Evolutionary conservation across 2,113 vertebrate genomes (phyloP).

Genomic region (Aramus guarauna): DNA sequence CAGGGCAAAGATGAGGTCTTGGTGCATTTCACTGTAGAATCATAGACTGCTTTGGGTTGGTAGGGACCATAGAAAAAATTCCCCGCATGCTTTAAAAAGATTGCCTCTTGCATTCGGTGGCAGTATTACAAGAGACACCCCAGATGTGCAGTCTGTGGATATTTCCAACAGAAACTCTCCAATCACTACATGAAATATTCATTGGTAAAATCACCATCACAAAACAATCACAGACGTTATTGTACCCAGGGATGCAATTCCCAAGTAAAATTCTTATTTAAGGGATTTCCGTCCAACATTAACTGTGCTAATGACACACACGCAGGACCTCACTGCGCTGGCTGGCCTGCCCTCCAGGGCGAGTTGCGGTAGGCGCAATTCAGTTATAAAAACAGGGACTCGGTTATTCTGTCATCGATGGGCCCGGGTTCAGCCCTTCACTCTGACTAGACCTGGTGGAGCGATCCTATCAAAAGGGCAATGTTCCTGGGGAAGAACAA

Average conservation of each 20-base stretch:
- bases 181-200: background rate
- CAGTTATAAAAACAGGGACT: background rate
- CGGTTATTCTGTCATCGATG: background rate
- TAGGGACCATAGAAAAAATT: too few relatives aligned
- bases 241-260: background rate
- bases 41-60: too few relatives aligned
- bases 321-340: accelerated
- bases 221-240: background rate
- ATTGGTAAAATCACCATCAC: background rate
- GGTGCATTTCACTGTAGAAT: background rate
- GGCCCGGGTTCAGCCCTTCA: background rate
- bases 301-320: accelerated
- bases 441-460: background rate
- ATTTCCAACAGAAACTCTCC: background rate
- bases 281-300: background rate
- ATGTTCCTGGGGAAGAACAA: background rate
- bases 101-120: background rate
- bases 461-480: accelerated
- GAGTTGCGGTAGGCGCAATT: background rate
- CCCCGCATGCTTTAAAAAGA: background rate
- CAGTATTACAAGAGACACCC: background rate
- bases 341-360: background rate
- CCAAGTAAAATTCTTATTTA: background rate
- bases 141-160: background rate
- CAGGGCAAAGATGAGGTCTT: background rate